phyloP scores from a whole-genome alignment of 2,888 invertebrate species.

The Crepidodera aurea region DNA sequence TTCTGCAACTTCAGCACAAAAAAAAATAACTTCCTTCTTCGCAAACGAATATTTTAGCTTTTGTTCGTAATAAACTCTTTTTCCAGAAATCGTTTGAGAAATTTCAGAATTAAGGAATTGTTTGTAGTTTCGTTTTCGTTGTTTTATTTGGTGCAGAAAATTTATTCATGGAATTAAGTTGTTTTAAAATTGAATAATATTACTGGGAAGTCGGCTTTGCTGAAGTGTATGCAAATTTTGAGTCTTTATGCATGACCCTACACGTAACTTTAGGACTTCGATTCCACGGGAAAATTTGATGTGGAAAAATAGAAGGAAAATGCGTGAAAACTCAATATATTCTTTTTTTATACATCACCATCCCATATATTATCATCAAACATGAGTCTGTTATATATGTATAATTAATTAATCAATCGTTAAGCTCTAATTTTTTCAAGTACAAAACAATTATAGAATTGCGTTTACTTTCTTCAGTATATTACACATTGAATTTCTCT shows the following conservation, averaged over 20 bases:
- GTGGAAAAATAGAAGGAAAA: slow-evolving; percentile 14
- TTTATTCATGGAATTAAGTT: slow-evolving; percentile 26
- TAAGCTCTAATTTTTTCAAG: too few relatives aligned
- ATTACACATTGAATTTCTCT: too few relatives aligned
- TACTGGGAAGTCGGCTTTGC: slow-evolving; percentile 11
- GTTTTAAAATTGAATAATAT: slow-evolving; percentile 25
- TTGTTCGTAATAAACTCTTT: slow-evolving; percentile 12
- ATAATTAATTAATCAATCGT: too few relatives aligned
- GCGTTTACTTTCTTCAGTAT: too few relatives aligned
- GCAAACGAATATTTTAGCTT: slow-evolving; percentile 13
- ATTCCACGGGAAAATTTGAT: slow-evolving; percentile 13
- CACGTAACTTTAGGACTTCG: slow-evolving; percentile 16
- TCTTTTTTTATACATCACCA: too few relatives aligned
- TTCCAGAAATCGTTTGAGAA: background rate
- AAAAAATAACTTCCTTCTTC: background rate
- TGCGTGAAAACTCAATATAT: too few relatives aligned
- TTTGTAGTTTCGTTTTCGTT: slow-evolving; percentile 14
- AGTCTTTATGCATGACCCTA: slow-evolving; percentile 18
- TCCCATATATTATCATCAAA: too few relatives aligned
- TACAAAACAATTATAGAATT: too few relatives aligned
- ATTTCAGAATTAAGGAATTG: slow-evolving; percentile 12
- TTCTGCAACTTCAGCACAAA: background rate
- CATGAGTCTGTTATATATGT: too few relatives aligned
- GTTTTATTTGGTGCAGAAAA: slow-evolving; percentile 15
- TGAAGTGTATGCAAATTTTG: slow-evolving; percentile 21